Base-by-base conservation (phyloP, 2,888 invertebrate species). In the Sesia bembeciformis region DNA sequence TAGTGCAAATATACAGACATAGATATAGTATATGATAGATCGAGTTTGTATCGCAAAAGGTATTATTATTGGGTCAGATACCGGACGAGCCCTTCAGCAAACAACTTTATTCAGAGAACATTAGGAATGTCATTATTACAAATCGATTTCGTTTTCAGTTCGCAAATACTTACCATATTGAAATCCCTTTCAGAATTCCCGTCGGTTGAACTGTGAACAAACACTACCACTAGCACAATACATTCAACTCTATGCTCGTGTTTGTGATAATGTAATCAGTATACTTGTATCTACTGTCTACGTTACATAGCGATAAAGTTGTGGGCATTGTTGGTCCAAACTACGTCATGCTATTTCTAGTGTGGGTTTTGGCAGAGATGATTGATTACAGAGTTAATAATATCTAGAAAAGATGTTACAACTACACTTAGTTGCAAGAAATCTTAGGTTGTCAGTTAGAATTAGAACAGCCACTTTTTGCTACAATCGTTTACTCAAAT, bases 181-280 rank as follows among this genome's bases (percentile, higher is more conserved):
- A 5, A 38, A 38, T 50, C 50, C 50, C 7, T 50, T 39, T 39
- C 38, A 39, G 38, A 50, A 39, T 50, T 7, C 7, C 3, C 39
- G 50, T 50, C 56, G 55, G 58, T 51, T 52, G 59, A 60, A 54
- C 65, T 65, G 66, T 62, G 52, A 65, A 64, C 58, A 62, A 56
- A 62, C 53, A 53, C 56, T 61, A 61, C 55, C 52, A 58, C 60
- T 58, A 59, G 40, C 50, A 50, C 50, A 38, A 50, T 7, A 50
- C 7, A 46, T 8, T 7, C 4, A 46, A 46, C 46, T 46, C 46
- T 46, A 46, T 46, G n/a, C 46, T 46, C 8, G 46, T 46, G 5
- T 8, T 46, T n/a, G 43, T 46, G 4, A 46, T 8, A 8, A 46
- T 4, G 4, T 46, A 46, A 23, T n/a, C 4, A n/a, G n/a, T 46